These are phyloP conservation scores for Psephotus haematonotus DNA, from an alignment of 2,113 vertebrate species.

Conservation along the genomic window DNA sequence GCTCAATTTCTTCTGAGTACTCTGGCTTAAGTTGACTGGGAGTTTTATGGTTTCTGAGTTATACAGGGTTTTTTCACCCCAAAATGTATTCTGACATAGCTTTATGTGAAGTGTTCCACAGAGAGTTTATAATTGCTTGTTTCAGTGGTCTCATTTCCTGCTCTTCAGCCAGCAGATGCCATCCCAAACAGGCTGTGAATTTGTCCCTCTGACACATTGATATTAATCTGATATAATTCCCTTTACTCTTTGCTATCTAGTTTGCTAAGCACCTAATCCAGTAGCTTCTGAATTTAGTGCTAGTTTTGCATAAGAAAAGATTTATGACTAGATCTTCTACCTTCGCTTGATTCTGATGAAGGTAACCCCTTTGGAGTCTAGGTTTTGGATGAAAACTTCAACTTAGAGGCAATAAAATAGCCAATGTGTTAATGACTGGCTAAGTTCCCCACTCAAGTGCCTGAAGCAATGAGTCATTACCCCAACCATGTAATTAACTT, in stretches of 20 bases:
- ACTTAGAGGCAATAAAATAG: not conserved
- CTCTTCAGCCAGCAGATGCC: not conserved
- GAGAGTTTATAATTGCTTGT: not conserved
- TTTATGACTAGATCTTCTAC: not conserved
- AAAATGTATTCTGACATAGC: not conserved
- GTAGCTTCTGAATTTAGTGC: not conserved
- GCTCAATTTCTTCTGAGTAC: not conserved
- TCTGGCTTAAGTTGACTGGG: not conserved
- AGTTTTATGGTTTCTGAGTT: not conserved
- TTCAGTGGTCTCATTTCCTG: not conserved
- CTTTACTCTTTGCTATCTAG: not conserved
- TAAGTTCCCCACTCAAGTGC: not conserved
- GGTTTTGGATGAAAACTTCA: not conserved
- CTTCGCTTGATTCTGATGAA: not conserved
- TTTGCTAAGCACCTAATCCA: not conserved
- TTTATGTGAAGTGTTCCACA: not conserved
- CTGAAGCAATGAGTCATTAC: slow-evolving; percentile 43
- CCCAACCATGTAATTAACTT: slow-evolving; percentile 29
- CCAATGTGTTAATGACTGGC: not conserved
- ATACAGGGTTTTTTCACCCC: accelerated
- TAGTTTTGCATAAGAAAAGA: not conserved
- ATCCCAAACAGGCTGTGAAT: not conserved
- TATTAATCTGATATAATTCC: not conserved
- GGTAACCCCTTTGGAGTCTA: not conserved
- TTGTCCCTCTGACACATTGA: not conserved